A percentile compares a stretch with the other conserved stretches of the same genome.
Conservation (phyloP, 2,888 invertebrate species). For the Cheilosia impressa region DNA sequence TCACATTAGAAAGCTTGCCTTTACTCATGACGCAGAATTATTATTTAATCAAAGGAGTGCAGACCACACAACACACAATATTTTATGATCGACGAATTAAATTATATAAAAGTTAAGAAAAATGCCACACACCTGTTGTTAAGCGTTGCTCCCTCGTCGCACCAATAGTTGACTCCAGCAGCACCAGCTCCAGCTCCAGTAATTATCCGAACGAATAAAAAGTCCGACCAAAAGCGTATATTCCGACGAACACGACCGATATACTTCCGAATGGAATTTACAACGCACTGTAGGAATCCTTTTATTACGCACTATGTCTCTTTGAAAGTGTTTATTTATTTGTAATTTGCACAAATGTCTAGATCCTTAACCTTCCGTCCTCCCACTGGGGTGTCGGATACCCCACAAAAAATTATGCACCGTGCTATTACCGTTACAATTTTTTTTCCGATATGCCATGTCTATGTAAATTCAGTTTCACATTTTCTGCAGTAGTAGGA, state of each 20-base stretch:
- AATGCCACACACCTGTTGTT: slow-evolving; percentile 9
- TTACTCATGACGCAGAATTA: no score
- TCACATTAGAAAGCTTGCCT: no score
- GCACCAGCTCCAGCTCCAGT: no score
- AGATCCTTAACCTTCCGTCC: slow-evolving; percentile 13
- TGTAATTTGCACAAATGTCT: no score
- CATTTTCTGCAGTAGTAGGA: slow-evolving; percentile 5
- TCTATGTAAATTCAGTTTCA: slow-evolving; percentile 14
- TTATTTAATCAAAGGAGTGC: not conserved
- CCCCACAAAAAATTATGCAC: slow-evolving; percentile 15
- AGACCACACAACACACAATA: not conserved
- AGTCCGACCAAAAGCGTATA: no score
- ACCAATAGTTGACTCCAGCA: not conserved
- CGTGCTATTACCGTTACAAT: slow-evolving; percentile 11
- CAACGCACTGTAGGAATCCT: not conserved
- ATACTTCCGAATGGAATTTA: not conserved
- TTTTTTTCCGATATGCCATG: slow-evolving; percentile 14
- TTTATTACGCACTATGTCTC: no score
- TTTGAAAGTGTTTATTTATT: no score
- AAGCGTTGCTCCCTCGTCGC: slow-evolving; percentile 17
- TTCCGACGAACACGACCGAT: no score
- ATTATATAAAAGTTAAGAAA: not conserved
- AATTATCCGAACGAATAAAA: no score
- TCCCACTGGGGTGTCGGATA: slow-evolving; percentile 24
- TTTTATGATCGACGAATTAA: not conserved